These are phyloP conservation scores for Keiferia lycopersicella DNA, from an alignment of 2,888 invertebrate genomes.

Conservation along the genomic window DNA sequence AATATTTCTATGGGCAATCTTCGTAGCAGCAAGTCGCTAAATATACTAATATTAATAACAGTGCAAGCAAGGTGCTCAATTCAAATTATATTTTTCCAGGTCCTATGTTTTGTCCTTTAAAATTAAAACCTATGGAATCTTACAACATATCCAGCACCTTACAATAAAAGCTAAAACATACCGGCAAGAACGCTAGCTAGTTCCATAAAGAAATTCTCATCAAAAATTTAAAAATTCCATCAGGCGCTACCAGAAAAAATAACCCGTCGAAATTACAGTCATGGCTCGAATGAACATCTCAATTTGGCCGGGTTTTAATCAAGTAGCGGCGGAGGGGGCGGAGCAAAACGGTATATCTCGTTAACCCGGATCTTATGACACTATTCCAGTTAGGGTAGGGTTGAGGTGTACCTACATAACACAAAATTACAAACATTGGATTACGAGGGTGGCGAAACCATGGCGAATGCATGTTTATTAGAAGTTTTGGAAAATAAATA, in stretches of 20 bases:
- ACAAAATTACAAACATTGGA: too few species aligned
- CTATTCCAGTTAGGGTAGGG: conserved; percentile 41
- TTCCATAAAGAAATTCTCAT: background rate
- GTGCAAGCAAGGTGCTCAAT: too few species aligned
- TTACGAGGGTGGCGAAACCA: too few species aligned
- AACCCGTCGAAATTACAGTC: conserved; percentile 32
- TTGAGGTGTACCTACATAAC: conserved; percentile 1
- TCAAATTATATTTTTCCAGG: too few species aligned
- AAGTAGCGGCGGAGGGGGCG: conserved; percentile 41
- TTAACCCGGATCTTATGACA: conserved; percentile 41
- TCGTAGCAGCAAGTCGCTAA: too few species aligned
- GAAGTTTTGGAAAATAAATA: too few species aligned
- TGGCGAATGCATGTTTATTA: too few species aligned
- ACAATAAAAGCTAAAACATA: background rate
- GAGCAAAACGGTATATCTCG: conserved; percentile 44
- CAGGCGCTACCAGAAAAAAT: conserved; percentile 25
- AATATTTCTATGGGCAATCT: too few species aligned
- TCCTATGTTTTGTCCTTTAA: too few species aligned
- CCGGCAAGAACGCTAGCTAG: background rate
- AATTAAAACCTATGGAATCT: too few species aligned
- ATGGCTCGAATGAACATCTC: conserved; percentile 39
- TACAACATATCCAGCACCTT: background rate
- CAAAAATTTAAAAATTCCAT: conserved; percentile 34
- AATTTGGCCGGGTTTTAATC: conserved; percentile 49
- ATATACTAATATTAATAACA: too few species aligned